These are phyloP conservation scores for Crioceris asparagi DNA, from an alignment of 2,888 invertebrate genomes.

Conservation along the genomic window DNA sequence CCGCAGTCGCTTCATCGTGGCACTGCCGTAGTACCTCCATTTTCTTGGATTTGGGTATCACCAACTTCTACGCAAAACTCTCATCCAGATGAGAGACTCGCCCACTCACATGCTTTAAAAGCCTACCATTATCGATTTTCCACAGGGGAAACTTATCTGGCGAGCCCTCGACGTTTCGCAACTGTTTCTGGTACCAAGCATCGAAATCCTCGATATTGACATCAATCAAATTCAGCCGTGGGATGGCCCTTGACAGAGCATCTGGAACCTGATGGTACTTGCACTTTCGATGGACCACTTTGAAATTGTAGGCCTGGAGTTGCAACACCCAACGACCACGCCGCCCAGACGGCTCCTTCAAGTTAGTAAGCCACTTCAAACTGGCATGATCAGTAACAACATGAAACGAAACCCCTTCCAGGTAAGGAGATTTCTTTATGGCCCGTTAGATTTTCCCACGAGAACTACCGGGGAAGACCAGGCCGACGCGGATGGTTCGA, in stretches of 20 bases:
- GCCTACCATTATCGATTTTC: not conserved
- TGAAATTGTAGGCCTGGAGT: conserved; percentile 16
- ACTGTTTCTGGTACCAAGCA: conserved; percentile 6
- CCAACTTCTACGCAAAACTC: conserved; percentile 7
- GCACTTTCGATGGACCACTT: conserved; percentile 14
- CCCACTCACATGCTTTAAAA: conserved; percentile 1
- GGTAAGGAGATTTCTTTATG: no score
- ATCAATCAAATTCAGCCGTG: conserved; percentile 2
- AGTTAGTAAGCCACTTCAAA: conserved; percentile 7
- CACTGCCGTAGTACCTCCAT: not conserved
- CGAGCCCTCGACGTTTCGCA: not conserved
- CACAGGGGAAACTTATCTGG: not conserved
- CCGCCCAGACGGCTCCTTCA: conserved; percentile 13
- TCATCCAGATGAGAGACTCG: not conserved
- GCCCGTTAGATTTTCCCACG: no score
- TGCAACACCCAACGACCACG: conserved; percentile 7
- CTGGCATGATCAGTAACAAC: conserved; percentile 15
- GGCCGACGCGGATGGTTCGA: no score
- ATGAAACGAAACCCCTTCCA: conserved; percentile 13
- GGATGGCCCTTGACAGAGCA: conserved; percentile 6
- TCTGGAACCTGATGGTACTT: conserved; percentile 12
- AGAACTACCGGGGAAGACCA: no score
- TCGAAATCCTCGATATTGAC: not conserved
- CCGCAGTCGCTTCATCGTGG: conserved; percentile 5
- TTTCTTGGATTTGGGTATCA: conserved; percentile 5